A percentile compares a stretch with the other conserved stretches of the same genome.
Conservation (phyloP, 2,888 invertebrate genomes). For the Sesia apiformis region DNA sequence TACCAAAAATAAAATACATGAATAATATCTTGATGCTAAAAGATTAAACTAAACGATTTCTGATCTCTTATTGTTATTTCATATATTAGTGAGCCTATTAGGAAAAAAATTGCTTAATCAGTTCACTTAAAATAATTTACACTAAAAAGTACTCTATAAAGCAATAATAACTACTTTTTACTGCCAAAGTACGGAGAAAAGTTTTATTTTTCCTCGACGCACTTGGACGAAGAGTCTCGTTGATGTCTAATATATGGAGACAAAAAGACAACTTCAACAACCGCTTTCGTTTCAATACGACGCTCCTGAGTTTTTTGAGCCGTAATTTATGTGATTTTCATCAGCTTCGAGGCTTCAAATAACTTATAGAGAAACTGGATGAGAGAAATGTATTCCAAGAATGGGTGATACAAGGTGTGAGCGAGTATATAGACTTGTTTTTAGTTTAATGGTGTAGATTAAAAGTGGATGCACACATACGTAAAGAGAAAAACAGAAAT, state of each 20-base stretch:
- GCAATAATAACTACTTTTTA: not conserved
- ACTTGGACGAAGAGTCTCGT: not conserved
- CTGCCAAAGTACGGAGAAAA: not conserved
- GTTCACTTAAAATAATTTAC: too few species aligned
- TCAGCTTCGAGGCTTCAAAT: not conserved
- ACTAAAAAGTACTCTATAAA: too few species aligned
- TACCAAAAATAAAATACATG: too few species aligned
- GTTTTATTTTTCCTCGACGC: not conserved
- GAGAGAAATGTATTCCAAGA: not conserved
- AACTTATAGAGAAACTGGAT: not conserved
- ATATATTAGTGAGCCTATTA: too few species aligned
- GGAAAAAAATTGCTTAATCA: too few species aligned
- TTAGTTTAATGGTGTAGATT: too few species aligned
- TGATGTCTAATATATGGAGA: conserved; percentile 1
- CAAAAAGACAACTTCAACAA: not conserved
- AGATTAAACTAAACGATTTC: too few species aligned
- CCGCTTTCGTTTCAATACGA: not conserved
- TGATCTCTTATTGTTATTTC: too few species aligned
- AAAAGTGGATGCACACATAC: too few species aligned
- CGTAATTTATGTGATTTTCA: not conserved
- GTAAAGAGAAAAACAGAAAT: too few species aligned
- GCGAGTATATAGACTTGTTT: too few species aligned
- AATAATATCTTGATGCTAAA: too few species aligned
- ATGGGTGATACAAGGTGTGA: conserved; percentile 1
- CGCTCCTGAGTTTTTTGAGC: not conserved